Base-by-base conservation (phyloP, 2,797 vertebrate genomes). In the Champsocephalus gunnari region DNA sequence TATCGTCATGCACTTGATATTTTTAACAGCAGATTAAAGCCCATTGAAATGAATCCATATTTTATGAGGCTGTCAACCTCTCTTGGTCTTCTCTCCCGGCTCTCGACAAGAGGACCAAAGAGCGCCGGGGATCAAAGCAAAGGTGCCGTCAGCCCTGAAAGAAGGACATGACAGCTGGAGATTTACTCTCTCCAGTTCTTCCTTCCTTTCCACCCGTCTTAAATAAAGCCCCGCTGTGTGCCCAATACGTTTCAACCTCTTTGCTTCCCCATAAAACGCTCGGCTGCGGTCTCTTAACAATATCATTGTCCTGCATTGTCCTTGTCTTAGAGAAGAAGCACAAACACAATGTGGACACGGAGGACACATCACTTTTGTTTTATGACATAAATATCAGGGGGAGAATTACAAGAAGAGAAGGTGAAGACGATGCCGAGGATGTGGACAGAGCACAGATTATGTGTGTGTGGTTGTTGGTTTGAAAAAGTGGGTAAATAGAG, bases 21-120 rank as follows among this genome's bases (percentile, higher is more conserved):
- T 77, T 87, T 60, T 63, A 64, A 28, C 55, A 70, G 57, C 68
- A 72, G 81, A 75, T 82, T 72, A 78, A 71, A 72, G 61, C 79
- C 66, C 73, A 72, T 85, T 85, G 62, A 69, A 89, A 87, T 83
- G 34, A 85, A 90, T 90, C 73, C 70, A 83, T 80, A 76, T 90
- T 90, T 83, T 65, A 87, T 69, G 54, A 80, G 61, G 56, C 79
- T 78, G 82, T 87, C 85, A 85, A 16, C 72, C 71, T 66, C 57
- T 75, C 47, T 73, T 62, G 70, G 13, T 83, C 56, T 64, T 21
- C 72, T 70, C 74, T 88, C 74, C 69, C 51, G 66, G 66, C 62
- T 66, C 60, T 71, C 62, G 71, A 56, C 63, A 60, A 11, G 66
- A 73, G 69, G 79, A 68, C 70, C 58, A 68, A 77, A 83, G 71